Conservation (phyloP, 2,888 invertebrate species). For the Endotricha flammealis region DNA sequence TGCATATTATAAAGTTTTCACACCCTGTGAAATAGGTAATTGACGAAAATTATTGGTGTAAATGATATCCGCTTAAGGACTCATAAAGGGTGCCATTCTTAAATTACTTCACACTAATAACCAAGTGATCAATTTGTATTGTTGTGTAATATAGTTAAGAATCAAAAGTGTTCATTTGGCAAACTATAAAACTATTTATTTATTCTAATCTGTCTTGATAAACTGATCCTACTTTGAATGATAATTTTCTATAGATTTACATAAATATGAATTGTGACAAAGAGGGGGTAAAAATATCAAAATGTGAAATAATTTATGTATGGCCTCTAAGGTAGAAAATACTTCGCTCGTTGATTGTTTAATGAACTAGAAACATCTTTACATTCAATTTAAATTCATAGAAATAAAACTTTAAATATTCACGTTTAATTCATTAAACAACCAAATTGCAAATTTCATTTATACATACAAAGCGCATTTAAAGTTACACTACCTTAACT, state of each 20-base stretch:
- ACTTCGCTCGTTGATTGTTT: constrained; percentile 28
- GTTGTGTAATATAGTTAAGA: too few relatives aligned
- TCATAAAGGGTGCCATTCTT: too few relatives aligned
- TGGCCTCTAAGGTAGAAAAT: constrained; percentile 29
- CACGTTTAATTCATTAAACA: constrained; percentile 25
- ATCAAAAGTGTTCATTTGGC: too few relatives aligned
- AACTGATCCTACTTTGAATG: too few relatives aligned
- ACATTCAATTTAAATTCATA: constrained; percentile 7
- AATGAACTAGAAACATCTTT: constrained; percentile 23
- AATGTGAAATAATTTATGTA: too few relatives aligned
- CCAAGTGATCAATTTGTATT: too few relatives aligned
- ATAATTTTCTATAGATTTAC: too few relatives aligned
- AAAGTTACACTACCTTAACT: constrained; percentile 39
- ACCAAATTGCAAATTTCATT: constrained; percentile 28
- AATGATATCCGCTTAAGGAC: constrained; percentile 50
- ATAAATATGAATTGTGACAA: too few relatives aligned
- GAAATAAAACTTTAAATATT: not conserved
- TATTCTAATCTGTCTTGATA: too few relatives aligned
- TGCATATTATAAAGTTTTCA: constrained; percentile 54
- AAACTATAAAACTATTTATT: too few relatives aligned
- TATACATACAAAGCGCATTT: constrained; percentile 54
- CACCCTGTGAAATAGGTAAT: constrained; percentile 72
- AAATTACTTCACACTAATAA: too few relatives aligned
- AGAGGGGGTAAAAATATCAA: too few relatives aligned
- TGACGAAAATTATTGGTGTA: constrained; percentile 70